These are phyloP conservation scores for Dipodomys stephensi DNA, from an alignment of 2,113 vertebrate genomes.

Conservation along the genomic window DNA sequence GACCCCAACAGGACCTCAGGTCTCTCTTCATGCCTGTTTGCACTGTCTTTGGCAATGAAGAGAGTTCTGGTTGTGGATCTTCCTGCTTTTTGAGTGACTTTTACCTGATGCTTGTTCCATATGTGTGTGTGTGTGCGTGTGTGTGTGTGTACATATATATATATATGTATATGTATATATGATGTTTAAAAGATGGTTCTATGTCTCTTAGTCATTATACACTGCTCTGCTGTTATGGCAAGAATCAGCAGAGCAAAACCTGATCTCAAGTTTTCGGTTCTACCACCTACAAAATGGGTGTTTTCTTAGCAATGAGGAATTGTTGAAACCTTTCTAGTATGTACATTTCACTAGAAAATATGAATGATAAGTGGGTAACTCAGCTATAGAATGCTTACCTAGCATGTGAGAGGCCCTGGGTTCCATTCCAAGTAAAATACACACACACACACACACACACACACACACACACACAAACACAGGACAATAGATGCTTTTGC, in stretches of 20 bases:
- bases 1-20: background rate
- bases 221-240: background rate
- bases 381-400: background rate
- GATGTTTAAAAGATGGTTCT: background rate
- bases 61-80: background rate
- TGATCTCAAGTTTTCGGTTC: background rate
- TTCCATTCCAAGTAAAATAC: background rate
- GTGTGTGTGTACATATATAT: background rate
- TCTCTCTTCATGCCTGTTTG: background rate
- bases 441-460: too few relatives aligned
- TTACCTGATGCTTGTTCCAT: background rate
- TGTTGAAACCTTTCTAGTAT: background rate
- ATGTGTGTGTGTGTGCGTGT: too few relatives aligned
- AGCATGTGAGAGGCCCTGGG: too few relatives aligned
- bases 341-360: slow-evolving; percentile 26
- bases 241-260: slow-evolving; percentile 16
- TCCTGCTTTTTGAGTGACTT: background rate
- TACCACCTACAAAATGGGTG: background rate
- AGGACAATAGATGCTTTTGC: background rate
- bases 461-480: too few relatives aligned
- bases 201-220: background rate
- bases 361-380: background rate
- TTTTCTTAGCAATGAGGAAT: slow-evolving; percentile 11
- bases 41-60: slow-evolving; percentile 22
- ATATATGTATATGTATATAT: background rate